These are phyloP conservation scores for Agriotes lineatus DNA, from an alignment of 2,888 invertebrate genomes.

Conservation along the genomic window DNA sequence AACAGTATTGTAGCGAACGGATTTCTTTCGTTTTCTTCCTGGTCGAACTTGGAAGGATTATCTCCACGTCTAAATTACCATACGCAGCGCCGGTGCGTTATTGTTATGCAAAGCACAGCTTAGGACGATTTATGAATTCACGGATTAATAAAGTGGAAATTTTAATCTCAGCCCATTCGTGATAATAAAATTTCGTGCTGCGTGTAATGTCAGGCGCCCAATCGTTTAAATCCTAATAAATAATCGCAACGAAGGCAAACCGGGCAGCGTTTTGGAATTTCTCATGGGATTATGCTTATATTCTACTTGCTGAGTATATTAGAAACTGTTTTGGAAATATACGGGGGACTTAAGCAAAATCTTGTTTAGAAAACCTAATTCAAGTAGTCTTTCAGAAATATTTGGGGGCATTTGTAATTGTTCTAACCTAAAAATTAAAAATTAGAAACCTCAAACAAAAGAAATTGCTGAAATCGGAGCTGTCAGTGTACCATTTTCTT, in stretches of 20 bases:
- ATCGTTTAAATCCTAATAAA: slow-evolving; percentile 42
- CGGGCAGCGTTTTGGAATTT: slow-evolving; percentile 29
- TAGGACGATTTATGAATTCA: slow-evolving; percentile 12
- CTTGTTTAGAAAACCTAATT: background rate
- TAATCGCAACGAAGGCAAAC: slow-evolving; percentile 32
- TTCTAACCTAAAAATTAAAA: too few species aligned
- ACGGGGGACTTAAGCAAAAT: too few species aligned
- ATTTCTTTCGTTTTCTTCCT: background rate
- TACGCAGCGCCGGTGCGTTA: background rate
- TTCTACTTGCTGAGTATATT: slow-evolving; percentile 10
- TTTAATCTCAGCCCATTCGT: slow-evolving; percentile 16
- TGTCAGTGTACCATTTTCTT: too few species aligned
- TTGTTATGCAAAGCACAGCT: slow-evolving; percentile 1
- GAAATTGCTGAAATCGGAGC: too few species aligned
- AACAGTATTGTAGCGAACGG: background rate
- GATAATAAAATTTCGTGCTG: slow-evolving; percentile 37
- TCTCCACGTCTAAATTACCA: slow-evolving; percentile 1
- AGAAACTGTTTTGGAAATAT: background rate
- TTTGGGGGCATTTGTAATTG: background rate
- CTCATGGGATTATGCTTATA: slow-evolving; percentile 35
- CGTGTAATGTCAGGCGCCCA: slow-evolving; percentile 33
- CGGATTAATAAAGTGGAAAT: slow-evolving; percentile 25
- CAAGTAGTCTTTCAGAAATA: too few species aligned
- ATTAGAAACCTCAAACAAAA: too few species aligned
- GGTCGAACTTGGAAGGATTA: background rate